These are phyloP conservation scores for Schizopygopsis malacanthus DNA, from an alignment of 2,797 vertebrate species.

Conservation along the genomic window DNA sequence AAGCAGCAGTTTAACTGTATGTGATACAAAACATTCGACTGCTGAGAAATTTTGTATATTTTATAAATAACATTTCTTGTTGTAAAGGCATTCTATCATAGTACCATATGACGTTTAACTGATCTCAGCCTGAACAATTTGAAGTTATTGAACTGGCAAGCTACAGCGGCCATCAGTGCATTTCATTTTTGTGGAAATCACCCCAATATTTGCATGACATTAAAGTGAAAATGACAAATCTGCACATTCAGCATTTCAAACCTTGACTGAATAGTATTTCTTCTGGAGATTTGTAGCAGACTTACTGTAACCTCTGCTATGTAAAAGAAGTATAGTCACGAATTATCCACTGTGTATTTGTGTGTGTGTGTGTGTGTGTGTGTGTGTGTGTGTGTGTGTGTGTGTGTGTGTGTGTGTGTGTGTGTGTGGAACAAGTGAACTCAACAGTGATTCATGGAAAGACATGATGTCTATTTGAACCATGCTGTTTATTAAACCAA, in stretches of 20 bases:
- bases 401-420: background rate
- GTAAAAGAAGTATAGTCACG: background rate
- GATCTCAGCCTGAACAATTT: background rate
- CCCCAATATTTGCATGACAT: background rate
- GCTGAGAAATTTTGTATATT: background rate
- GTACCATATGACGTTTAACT: background rate
- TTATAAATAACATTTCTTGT: background rate
- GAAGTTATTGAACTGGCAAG: background rate
- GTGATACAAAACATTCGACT: background rate
- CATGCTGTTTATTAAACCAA: constrained; percentile 49
- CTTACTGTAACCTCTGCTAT: background rate
- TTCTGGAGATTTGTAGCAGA: background rate
- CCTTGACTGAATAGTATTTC: background rate
- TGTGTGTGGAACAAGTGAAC: constrained; percentile 51
- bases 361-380: no score
- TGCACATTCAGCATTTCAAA: constrained; percentile 35
- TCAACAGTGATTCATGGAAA: constrained; percentile 55
- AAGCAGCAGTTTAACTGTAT: constrained; percentile 3
- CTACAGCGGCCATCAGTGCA: background rate
- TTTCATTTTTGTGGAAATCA: background rate
- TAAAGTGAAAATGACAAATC: background rate
- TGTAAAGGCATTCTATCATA: background rate
- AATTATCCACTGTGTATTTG: constrained; percentile 4
- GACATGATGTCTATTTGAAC: constrained; percentile 29
- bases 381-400: background rate